These are phyloP conservation scores for Zaprionus gabonicus DNA, from an alignment of 1,140 invertebrate genomes.

Conservation along the genomic window DNA sequence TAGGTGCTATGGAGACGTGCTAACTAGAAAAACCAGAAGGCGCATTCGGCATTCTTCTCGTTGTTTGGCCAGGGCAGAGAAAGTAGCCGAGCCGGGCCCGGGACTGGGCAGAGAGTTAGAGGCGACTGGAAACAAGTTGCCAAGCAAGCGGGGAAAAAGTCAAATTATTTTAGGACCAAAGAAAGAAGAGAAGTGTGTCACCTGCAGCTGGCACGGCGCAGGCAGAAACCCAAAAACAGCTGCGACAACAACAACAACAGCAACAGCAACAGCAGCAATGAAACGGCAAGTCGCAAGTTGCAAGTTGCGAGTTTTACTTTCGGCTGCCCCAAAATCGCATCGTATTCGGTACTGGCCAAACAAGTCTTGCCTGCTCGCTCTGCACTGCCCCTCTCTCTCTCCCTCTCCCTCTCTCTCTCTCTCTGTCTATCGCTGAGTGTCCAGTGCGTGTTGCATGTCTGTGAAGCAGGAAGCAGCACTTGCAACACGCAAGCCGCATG, in stretches of 20 bases:
- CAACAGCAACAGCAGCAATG: background rate
- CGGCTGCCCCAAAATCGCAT: constrained; percentile 61
- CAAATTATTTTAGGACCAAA: constrained; percentile 76
- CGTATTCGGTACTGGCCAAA: constrained; percentile 65
- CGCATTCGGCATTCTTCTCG: constrained; percentile 9
- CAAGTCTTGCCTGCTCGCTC: constrained; percentile 35
- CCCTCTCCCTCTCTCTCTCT: constrained; percentile 20
- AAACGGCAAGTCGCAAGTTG: constrained; percentile 8
- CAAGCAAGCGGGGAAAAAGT: constrained; percentile 61
- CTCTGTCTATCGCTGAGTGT: constrained; percentile 25
- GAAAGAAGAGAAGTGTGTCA: constrained; percentile 61
- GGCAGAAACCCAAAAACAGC: constrained; percentile 48
- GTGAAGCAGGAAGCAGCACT: constrained; percentile 77
- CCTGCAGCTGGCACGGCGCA: constrained; percentile 56
- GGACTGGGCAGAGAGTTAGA: constrained; percentile 1
- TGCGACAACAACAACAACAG: constrained; percentile 36
- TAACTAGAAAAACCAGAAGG: constrained; percentile 53
- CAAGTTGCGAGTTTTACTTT: constrained; percentile 72
- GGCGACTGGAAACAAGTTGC: constrained; percentile 57
- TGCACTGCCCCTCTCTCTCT: constrained; percentile 8
- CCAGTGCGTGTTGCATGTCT: constrained; percentile 73
- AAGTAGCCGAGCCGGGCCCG: constrained; percentile 45
- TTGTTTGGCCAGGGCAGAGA: constrained; percentile 58
- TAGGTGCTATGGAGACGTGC: constrained; percentile 47
- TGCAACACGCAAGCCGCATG: constrained; percentile 74